Evolutionary conservation across 23 tunicate species (phyloP).

Genomic region (Trididemnum miniatum): DNA sequence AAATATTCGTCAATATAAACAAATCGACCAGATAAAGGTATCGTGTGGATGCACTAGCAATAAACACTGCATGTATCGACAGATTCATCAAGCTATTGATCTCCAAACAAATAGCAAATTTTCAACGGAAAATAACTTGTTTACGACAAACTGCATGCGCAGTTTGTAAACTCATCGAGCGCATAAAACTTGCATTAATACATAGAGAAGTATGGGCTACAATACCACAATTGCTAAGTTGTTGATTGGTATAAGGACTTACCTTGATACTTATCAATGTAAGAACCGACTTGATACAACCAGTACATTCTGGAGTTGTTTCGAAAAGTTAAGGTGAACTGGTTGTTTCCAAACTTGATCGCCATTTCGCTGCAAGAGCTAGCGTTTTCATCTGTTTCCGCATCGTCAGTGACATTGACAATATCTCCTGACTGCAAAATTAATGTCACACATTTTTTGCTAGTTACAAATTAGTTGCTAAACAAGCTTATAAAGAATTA

Average conservation of each 20-base stretch:
- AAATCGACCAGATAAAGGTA: neutral
- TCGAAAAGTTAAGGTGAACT: conserved; percentile 28
- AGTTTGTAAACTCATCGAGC: no score
- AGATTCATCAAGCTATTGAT: neutral
- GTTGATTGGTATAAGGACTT: neutral
- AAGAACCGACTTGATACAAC: conserved; percentile 28
- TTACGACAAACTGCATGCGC: no score
- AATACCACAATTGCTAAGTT: no score
- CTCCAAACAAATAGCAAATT: no score
- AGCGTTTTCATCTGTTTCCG: conserved; percentile 1
- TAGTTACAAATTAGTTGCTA: no score
- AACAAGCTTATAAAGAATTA: no score
- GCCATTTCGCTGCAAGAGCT: conserved; percentile 33
- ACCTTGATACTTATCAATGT: conserved; percentile 2
- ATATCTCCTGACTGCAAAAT: neutral
- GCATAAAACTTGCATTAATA: no score
- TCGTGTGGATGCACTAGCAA: neutral
- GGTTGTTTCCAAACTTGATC: conserved; percentile 23
- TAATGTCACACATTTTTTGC: no score
- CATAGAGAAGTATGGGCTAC: no score
- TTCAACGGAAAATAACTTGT: no score
- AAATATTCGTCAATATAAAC: neutral
- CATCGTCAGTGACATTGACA: conserved; percentile 26
- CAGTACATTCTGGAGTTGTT: conserved; percentile 20
- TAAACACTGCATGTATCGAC: no score